These are phyloP conservation scores for Chloebia gouldiae DNA, from an alignment of 2,113 vertebrate genomes.

Conservation along the genomic window DNA sequence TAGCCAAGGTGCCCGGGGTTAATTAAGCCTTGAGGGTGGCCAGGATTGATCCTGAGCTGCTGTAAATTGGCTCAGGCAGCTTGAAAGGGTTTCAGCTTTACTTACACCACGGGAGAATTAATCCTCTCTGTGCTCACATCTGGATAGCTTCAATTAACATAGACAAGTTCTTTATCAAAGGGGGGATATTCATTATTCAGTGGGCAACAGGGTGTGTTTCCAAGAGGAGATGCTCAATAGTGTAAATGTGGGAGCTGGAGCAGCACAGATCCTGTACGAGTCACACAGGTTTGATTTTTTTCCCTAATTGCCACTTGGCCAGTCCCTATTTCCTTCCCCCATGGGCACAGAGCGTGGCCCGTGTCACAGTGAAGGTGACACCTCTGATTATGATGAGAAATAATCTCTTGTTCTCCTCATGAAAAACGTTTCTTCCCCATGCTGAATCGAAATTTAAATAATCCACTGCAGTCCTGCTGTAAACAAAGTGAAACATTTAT, in stretches of 20 bases:
- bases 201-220: not conserved
- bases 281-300: not conserved
- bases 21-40: slow-evolving; percentile 12
- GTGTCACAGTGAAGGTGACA: rapidly evolving
- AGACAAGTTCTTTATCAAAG: not conserved
- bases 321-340: rapidly evolving
- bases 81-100: not conserved
- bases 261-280: not conserved
- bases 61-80: not conserved
- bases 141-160: not conserved
- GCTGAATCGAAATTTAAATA: not conserved
- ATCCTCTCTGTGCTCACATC: not conserved
- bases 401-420: not conserved
- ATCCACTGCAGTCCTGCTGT: not conserved
- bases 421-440: not conserved
- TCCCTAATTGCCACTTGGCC: not conserved
- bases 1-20: slow-evolving; percentile 3
- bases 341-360: rapidly evolving
- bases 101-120: not conserved
- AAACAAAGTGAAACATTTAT: not conserved
- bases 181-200: not conserved
- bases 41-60: slow-evolving; percentile 2
- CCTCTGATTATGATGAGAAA: not conserved
- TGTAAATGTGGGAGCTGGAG: not conserved
- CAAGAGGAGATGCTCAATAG: not conserved